Evolutionary conservation across 2,113 vertebrate species (phyloP).

Genomic region (Tringa solitaria): DNA sequence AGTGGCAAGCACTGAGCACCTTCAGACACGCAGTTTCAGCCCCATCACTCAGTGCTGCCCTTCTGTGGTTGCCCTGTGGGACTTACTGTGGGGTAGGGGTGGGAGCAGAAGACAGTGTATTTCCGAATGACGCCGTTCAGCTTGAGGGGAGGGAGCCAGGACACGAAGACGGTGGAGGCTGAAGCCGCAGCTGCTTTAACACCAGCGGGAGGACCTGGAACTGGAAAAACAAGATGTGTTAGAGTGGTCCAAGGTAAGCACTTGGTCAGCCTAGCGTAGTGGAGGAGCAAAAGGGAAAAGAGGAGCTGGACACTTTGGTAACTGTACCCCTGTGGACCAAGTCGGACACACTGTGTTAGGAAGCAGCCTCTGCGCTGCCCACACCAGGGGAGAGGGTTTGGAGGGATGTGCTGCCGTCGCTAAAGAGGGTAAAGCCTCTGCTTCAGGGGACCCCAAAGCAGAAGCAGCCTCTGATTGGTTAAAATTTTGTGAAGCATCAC

Average conservation of each 20-base stretch:
- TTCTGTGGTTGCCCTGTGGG: background rate
- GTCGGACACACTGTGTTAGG: background rate
- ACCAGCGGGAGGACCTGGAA: constrained; percentile 93
- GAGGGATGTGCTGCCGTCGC: accelerated
- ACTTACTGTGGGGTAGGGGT: constrained; percentile 94
- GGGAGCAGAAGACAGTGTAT: constrained; percentile 97
- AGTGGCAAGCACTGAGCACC: background rate
- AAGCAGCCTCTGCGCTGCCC: accelerated
- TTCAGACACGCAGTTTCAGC: background rate
- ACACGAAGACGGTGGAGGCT: constrained; percentile 91
- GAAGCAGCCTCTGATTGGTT: background rate
- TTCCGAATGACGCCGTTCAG: constrained; percentile 96
- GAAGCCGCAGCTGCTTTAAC: constrained; percentile 94
- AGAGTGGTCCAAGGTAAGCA: background rate
- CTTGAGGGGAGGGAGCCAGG: constrained; percentile 95
- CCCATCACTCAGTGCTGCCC: background rate
- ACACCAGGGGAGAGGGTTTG: background rate
- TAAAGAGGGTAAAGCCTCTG: background rate
- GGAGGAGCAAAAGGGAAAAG: background rate
- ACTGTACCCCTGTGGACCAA: accelerated
- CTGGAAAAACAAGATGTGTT: constrained; percentile 58
- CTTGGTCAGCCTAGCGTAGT: accelerated
- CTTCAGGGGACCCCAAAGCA: background rate
- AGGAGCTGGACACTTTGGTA: accelerated
- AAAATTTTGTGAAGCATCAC: background rate